Evolutionary conservation across 2,113 vertebrate species (phyloP), one percentile per base, ranked within the genome.

Genomic region (Chlamydotis undulata): DNA sequence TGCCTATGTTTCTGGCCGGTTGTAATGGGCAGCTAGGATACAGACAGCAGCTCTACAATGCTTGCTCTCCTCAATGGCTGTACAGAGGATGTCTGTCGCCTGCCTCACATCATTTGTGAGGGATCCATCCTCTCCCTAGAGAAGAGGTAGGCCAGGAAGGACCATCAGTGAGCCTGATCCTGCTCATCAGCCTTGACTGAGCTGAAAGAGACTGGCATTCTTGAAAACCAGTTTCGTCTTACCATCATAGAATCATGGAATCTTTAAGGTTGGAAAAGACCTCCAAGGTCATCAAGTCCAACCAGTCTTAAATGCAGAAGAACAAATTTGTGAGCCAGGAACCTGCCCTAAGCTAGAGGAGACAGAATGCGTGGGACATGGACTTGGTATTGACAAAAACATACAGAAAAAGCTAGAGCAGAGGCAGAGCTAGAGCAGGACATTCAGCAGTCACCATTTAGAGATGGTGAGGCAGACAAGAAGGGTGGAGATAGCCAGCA

Each of bases 11-110:
- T 79, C 22, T 87, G 69, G 45, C 45, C 75, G 47, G 14, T 2
- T 82, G 23, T 12, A 79, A n/a, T 3, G 17, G 24, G 10, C 47
- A 90, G 37, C 19, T 10, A 24, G 35, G 21, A 73, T n/a, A 57
- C 10, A 60, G 47, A 7, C 2, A 23, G 43, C 28, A 79, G 50
- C 35, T 77, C 33, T 65, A 52, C 45, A 87, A 71, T 83, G 21
- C 31, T 43, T 1, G 2, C 4, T 8, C 75, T 60, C 33, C 81
- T 65, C 47, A 57, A 6, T 6, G 47, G 50, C 56, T 83, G 4
- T 10, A 26, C 0, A 0, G 65, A 57, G 11, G 33, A 82, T 39
- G 47, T 39, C 29, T 33, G 26, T 63, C 0, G 0, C 14, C 60
- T 70, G 33, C 26, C 75, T 5, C 31, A 45, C 18, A 50, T 35